Evolutionary conservation across 2,797 vertebrate species (phyloP).

Genomic region (Sebastiscus tertius): DNA sequence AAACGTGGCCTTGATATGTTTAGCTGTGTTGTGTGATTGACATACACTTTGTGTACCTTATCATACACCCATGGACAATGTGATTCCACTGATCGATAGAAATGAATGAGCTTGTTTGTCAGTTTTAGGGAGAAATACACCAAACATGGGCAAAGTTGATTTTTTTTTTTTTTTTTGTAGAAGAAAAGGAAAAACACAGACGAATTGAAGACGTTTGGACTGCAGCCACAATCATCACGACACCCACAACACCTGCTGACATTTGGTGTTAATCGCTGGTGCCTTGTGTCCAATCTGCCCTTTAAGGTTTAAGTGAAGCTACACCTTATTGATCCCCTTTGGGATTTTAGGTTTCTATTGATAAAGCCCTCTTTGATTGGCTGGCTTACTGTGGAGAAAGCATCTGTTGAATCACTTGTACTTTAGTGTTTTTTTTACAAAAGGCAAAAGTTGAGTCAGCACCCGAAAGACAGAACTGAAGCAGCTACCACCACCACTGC

Average conservation of each 20-base stretch:
- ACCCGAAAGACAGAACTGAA: background rate
- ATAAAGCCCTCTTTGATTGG: constrained; percentile 1
- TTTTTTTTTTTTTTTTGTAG: background rate
- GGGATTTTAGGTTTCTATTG: background rate
- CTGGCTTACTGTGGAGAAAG: background rate
- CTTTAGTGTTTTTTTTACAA: background rate
- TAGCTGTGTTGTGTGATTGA: background rate
- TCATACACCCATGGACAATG: background rate
- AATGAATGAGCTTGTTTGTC: background rate
- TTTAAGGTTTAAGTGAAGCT: background rate
- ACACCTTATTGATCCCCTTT: background rate
- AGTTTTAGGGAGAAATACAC: background rate
- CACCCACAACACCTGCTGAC: constrained; percentile 4
- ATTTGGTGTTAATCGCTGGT: constrained; percentile 3
- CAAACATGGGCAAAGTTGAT: background rate
- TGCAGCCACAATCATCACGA: background rate
- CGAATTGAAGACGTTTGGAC: background rate
- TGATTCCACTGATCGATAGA: background rate
- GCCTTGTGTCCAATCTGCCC: background rate
- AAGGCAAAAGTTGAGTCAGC: background rate
- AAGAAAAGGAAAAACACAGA: background rate
- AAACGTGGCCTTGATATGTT: background rate
- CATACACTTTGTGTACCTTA: background rate
- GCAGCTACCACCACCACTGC: background rate
- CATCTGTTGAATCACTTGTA: background rate